Conservation (phyloP, 2,888 invertebrate genomes). For the Caenorhabditis sp. region DNA sequence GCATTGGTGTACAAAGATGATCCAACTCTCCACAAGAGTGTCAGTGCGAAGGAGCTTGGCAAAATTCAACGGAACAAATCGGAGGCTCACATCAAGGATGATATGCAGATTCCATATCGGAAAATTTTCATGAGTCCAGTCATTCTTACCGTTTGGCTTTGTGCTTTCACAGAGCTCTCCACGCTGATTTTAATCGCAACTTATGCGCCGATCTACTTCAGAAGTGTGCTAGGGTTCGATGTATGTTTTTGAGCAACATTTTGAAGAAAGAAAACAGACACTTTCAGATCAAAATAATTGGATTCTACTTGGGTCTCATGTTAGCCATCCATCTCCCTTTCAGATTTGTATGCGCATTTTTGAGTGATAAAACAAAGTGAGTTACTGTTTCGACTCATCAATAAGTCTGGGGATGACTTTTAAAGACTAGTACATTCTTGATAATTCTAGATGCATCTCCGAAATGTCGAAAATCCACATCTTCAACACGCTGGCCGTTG, state of each 20-base stretch:
- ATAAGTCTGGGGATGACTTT: not conserved
- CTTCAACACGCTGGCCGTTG: constrained; percentile 74
- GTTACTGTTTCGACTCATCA: not conserved
- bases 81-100: constrained; percentile 69
- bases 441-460: constrained; percentile 68
- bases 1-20: constrained; percentile 64
- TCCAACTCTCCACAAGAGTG: constrained; percentile 58
- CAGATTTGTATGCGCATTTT: constrained; percentile 72
- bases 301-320: constrained; percentile 57
- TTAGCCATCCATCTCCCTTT: constrained; percentile 71
- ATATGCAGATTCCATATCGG: constrained; percentile 74
- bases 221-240: constrained; percentile 59
- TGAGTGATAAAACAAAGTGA: constrained; percentile 72
- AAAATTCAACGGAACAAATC: constrained; percentile 74
- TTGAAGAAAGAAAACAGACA: not conserved
- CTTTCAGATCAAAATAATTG: constrained; percentile 59
- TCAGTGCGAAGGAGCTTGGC: constrained; percentile 65
- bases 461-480: constrained; percentile 69
- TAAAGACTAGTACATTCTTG: not conserved
- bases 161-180: constrained; percentile 75
- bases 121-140: constrained; percentile 69
- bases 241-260: constrained; percentile 3
- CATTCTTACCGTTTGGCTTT: constrained; percentile 74
- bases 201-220: constrained; percentile 77
- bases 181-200: constrained; percentile 72